Conservation (phyloP, 2,797 vertebrate species). For the Tauraco hartlaubi region DNA sequence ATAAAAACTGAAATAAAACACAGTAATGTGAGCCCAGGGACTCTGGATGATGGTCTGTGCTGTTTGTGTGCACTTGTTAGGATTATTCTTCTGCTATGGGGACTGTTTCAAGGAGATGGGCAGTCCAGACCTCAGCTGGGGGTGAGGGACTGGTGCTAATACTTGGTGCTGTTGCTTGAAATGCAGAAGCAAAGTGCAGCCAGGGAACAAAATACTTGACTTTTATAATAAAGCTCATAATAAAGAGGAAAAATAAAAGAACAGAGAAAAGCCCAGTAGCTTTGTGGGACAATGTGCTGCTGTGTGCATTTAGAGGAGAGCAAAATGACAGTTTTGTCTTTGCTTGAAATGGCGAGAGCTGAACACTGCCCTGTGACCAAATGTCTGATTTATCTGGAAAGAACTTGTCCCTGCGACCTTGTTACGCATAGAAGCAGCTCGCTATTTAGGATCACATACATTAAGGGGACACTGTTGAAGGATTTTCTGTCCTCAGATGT, state of each 20-base stretch:
- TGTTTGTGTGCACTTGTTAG: background rate
- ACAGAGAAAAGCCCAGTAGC: background rate
- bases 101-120: background rate
- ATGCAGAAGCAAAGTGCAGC: background rate
- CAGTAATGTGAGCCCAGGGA: background rate
- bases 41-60: background rate
- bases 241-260: background rate
- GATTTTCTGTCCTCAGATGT: background rate
- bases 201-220: background rate
- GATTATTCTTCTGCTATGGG: background rate
- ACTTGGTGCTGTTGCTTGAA: background rate
- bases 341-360: background rate
- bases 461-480: constrained; percentile 5
- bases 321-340: constrained; percentile 13
- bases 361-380: background rate
- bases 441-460: background rate
- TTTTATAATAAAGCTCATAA: background rate
- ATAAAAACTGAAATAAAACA: background rate
- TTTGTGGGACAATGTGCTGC: constrained; percentile 1
- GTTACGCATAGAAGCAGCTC: background rate
- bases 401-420: background rate
- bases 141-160: background rate
- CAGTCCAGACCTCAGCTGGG: background rate
- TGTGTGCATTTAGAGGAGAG: background rate
- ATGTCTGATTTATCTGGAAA: background rate